Base-by-base conservation (phyloP, 2,888 invertebrate genomes). In the Notodonta ziczac region DNA sequence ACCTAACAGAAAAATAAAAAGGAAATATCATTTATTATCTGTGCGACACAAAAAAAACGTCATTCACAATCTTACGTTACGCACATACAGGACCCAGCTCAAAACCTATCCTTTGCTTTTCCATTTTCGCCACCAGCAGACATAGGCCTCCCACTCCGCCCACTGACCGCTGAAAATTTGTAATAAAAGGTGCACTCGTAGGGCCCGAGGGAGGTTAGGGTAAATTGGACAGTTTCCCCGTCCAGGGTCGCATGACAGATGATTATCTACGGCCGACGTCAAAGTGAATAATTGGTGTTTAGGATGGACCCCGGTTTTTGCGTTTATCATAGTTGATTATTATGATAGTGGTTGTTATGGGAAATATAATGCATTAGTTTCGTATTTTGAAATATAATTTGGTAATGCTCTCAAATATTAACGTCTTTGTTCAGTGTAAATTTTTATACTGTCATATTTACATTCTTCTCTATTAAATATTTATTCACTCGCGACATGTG, bases 281-380 rank as follows among this genome's bases (percentile, higher is more conserved):
- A 91, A 91, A 91, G 89, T 93, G 93, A 93, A 93, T 93, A 92
- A 93, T 93, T 92, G 91, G 87, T 86, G 84, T 90, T 89, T 88
- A 87, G 87, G 85, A 85, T 79, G 85, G 82, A 54, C 80, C 76
- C 69, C 70, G 76, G 76, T 77, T 83, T 84, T 79, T 73, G 77
- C 83, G 77, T 78, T 73, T 72, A 72, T 74, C 72, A 69, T 73
- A 75, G 81, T 73, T 80, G 77, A 74, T 74, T 78, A 61, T 63
- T 63, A 65, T 67, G 66, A 63, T 59, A 58, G 50, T 59, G 53
- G 24, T 52, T 16, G 63, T 64, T 64, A 61, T 56, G 24, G 54
- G 10, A n/a, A 48, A 50, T 59, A 14, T 62, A 60, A 46, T 46
- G 12, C 42, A 42, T 9, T 12, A 10, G 42, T 42, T 10, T 42